Percentiles rank a stretch among this genome's conserved stretches.
These are phyloP conservation scores for Ceyx margarethae DNA, from an alignment of 2,113 vertebrate species.

Conservation along the genomic window DNA sequence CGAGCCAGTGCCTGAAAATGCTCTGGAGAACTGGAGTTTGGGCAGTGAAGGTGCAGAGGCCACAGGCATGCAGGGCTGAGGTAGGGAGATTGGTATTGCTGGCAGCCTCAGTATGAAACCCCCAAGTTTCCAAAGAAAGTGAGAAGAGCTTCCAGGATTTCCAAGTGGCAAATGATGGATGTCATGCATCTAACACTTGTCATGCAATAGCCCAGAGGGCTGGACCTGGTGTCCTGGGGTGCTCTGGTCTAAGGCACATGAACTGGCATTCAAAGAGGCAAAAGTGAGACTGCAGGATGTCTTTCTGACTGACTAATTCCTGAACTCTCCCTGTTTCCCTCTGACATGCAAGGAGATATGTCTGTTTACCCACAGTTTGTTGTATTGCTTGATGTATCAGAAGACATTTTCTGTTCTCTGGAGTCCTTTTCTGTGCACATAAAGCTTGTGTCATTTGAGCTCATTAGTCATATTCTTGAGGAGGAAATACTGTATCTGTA, in stretches of 20 bases:
- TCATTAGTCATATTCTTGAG: neutral
- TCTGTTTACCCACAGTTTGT: neutral
- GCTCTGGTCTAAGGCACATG: neutral
- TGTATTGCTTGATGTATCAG: neutral
- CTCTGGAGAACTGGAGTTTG: neutral
- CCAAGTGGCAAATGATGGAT: neutral
- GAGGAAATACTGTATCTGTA: neutral
- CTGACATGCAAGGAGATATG: neutral
- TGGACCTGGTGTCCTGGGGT: neutral
- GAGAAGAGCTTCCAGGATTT: neutral
- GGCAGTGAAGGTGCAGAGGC: neutral
- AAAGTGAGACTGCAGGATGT: neutral
- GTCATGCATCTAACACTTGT: neutral
- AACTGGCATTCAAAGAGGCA: neutral
- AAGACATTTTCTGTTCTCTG: neutral
- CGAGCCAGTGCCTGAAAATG: neutral
- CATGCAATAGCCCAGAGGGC: rapidly evolving
- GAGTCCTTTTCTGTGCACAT: neutral
- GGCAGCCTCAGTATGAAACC: neutral
- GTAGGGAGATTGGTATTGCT: neutral
- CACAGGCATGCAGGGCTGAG: neutral
- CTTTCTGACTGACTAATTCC: neutral
- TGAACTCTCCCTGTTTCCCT: too few relatives aligned
- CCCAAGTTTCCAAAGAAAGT: neutral
- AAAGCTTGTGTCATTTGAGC: neutral